These are phyloP conservation scores for Solenodon paradoxus DNA, from an alignment of 2,113 vertebrate genomes.

Conservation along the genomic window DNA sequence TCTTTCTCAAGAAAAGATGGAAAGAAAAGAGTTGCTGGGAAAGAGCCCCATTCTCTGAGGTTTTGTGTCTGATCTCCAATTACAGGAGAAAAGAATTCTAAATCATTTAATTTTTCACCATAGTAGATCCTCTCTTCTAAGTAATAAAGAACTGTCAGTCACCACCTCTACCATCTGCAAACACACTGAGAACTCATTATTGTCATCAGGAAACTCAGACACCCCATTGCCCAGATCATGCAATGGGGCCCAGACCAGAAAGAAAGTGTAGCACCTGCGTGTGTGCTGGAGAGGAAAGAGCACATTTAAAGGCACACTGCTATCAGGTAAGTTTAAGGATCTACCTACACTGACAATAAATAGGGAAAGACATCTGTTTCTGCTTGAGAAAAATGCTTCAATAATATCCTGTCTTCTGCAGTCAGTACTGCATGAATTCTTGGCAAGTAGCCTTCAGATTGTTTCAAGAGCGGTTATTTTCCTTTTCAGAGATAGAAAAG, in stretches of 20 bases:
- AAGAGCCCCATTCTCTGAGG: neutral
- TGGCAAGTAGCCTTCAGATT: slow-evolving; percentile 49
- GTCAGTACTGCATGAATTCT: slow-evolving; percentile 23
- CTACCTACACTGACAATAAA: slow-evolving; percentile 23
- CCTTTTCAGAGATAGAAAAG: slow-evolving; percentile 31
- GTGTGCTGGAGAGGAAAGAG: too few species aligned
- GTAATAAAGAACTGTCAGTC: slow-evolving; percentile 41
- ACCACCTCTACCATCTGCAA: slow-evolving; percentile 5
- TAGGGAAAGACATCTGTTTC: slow-evolving; percentile 57
- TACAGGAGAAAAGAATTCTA: neutral
- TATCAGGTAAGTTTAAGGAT: slow-evolving; percentile 44
- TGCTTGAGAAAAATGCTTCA: slow-evolving; percentile 61
- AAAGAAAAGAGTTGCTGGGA: neutral
- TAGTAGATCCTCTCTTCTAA: slow-evolving; percentile 34
- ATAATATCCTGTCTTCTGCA: slow-evolving; percentile 62
- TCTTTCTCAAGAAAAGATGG: neutral
- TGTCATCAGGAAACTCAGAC: slow-evolving; percentile 21
- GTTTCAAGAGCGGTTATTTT: slow-evolving; percentile 40
- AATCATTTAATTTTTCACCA: slow-evolving; percentile 48
- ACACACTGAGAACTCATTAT: slow-evolving; percentile 16
- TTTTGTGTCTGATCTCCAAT: slow-evolving; percentile 21
- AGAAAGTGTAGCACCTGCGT: neutral
- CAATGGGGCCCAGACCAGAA: neutral
- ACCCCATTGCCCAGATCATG: slow-evolving; percentile 3
- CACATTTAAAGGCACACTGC: neutral